Evolutionary conservation across 2,888 invertebrate species (phyloP).

Genomic region (Platerodrilus igneus): DNA sequence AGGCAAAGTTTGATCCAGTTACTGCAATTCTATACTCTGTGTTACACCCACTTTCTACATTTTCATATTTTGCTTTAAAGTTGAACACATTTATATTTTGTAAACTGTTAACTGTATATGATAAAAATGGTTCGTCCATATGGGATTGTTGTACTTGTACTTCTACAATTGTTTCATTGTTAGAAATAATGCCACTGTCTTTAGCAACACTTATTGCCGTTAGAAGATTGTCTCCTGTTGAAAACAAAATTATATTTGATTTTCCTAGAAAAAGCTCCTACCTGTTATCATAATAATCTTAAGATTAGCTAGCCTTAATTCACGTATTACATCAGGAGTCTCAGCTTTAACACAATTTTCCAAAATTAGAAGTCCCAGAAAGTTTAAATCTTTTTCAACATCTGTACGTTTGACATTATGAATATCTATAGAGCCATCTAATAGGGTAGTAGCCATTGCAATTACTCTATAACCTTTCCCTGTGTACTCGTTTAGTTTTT

Average conservation of each 20-base stretch:
- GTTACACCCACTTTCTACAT: too few relatives aligned
- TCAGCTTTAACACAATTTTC: slow-evolving; percentile 92
- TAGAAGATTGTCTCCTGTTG: slow-evolving; percentile 79
- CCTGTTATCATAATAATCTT: slow-evolving; percentile 95
- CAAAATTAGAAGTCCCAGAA: slow-evolving; percentile 84
- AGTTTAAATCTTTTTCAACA: slow-evolving; percentile 76
- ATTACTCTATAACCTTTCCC: slow-evolving; percentile 90
- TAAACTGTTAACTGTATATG: too few relatives aligned
- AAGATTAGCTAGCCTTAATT: slow-evolving; percentile 77
- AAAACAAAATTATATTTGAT: too few relatives aligned
- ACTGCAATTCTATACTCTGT: too few relatives aligned
- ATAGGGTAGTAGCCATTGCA: slow-evolving; percentile 69
- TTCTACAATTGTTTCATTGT: slow-evolving; percentile 8
- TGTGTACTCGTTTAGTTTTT: slow-evolving; percentile 74
- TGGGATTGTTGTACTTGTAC: slow-evolving; percentile 6
- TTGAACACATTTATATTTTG: too few relatives aligned
- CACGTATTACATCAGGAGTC: slow-evolving; percentile 72
- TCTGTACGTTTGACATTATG: slow-evolving; percentile 71
- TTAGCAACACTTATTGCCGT: slow-evolving; percentile 90
- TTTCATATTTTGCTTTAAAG: too few relatives aligned
- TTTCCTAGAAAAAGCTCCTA: slow-evolving; percentile 34
- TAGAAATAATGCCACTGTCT: slow-evolving; percentile 75
- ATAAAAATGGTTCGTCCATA: too few relatives aligned
- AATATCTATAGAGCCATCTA: slow-evolving; percentile 55
- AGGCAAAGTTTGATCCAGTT: slow-evolving; percentile 64